Base-by-base conservation (phyloP, 2,113 vertebrate species). In the Oxyura jamaicensis region DNA sequence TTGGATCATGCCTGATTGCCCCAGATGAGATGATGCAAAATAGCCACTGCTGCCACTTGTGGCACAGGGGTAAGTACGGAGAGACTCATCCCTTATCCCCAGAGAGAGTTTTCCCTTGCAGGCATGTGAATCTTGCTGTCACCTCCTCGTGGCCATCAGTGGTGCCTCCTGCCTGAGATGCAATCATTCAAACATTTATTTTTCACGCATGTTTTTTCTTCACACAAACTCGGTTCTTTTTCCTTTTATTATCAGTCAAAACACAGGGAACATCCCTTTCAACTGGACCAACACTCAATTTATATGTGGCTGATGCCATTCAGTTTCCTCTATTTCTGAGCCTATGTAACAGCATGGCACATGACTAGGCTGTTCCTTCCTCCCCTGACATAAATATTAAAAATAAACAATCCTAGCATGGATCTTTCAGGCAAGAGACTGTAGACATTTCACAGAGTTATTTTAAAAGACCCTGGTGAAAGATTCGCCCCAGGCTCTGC, bases 41-140 rank as follows among this genome's bases (percentile, higher is more conserved):
- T 23, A 86, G 68, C 36, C 68, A 29, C 0, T 2, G 1, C 3
- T 26, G 17, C 20, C 44, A 41, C n/a, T 19, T 4, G 28, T 1
- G 3, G 55, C 59, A 22, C 36, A 7, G 16, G 25, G 62, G 19
- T 29, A 29, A 56, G 16, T 56, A 56, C 3, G 3, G 9, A 31
- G 53, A 17, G 28, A 31, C 16, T 56, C 9, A 29, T 55, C 28
- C 26, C 53, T 55, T 55, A 55, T 29, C 53, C 22, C 25, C 74
- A 50, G n/a, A 62, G 8, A 46, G 13, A 11, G 15, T 23, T 46
- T 87, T 50, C 10, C 39, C n/a, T n/a, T 13, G 7, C 7, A 42
- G 29, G 8, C 41, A 55, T 1, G 2, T 1, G 13, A 41, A 86
- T 16, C 53, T 33, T 36, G 36, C 5, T n/a, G 35, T 75, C 42